These are phyloP conservation scores for Ochlodes sylvanus DNA, from an alignment of 2,888 invertebrate species.

Conservation along the genomic window DNA sequence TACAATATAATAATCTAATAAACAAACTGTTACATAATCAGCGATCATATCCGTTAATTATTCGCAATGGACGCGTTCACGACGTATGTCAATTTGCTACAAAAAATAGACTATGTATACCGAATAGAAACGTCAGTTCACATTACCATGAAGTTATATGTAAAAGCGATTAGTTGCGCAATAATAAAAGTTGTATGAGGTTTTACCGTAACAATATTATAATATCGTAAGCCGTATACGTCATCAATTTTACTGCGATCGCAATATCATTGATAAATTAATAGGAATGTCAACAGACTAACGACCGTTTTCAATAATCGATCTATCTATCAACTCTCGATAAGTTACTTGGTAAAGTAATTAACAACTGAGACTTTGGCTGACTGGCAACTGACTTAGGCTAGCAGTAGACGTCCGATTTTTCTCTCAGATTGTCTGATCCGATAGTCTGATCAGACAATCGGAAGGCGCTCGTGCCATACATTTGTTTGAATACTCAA, in stretches of 20 bases:
- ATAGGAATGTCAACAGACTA: too few relatives aligned
- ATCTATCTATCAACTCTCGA: too few relatives aligned
- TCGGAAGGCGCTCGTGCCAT: too few relatives aligned
- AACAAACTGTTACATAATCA: slow-evolving; percentile 25
- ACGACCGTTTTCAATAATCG: too few relatives aligned
- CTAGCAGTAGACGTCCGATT: too few relatives aligned
- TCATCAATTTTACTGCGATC: background rate
- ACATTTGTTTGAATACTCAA: too few relatives aligned
- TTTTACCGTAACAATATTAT: slow-evolving; percentile 2
- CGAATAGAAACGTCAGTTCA: slow-evolving; percentile 24
- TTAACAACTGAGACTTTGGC: too few relatives aligned
- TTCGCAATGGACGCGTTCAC: slow-evolving; percentile 9
- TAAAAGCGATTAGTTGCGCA: slow-evolving; percentile 32
- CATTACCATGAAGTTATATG: slow-evolving; percentile 21
- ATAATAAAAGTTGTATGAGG: slow-evolving; percentile 20
- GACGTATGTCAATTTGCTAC: slow-evolving; percentile 25
- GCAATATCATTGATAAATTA: too few relatives aligned
- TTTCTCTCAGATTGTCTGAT: too few relatives aligned
- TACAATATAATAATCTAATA: slow-evolving; percentile 11
- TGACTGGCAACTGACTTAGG: too few relatives aligned
- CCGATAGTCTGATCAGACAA: too few relatives aligned
- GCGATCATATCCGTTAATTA: slow-evolving; percentile 10
- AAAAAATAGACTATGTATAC: slow-evolving; percentile 22
- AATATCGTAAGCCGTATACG: slow-evolving; percentile 7
- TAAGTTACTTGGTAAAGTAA: too few relatives aligned